These are phyloP conservation scores for Oscheius sp. DNA, from an alignment of 1,140 invertebrate species.

Conservation along the genomic window DNA sequence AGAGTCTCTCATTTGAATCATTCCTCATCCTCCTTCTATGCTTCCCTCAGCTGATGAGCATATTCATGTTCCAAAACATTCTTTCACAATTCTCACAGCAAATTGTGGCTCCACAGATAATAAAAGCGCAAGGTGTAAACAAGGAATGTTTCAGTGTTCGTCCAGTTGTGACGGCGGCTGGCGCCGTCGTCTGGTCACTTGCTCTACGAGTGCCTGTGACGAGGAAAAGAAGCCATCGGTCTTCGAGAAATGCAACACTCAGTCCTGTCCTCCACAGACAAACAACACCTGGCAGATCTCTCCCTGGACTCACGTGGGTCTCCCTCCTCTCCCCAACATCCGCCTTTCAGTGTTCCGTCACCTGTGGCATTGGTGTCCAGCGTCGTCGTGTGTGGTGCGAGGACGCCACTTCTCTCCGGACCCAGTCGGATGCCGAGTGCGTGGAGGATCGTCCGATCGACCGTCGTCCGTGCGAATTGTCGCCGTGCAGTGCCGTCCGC, in stretches of 20 bases:
- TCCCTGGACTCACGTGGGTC: conserved; percentile 45
- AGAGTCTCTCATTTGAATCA: not conserved
- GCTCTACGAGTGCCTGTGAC: conserved; percentile 31
- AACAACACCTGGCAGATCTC: conserved; percentile 54
- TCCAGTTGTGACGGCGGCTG: conserved; percentile 21
- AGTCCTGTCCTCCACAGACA: conserved; percentile 36
- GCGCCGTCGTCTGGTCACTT: conserved; percentile 19
- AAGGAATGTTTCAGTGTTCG: conserved; percentile 29
- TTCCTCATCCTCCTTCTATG: not conserved
- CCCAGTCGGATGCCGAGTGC: conserved; percentile 46
- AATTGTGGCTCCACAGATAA: too few species aligned
- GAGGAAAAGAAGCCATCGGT: conserved; percentile 28
- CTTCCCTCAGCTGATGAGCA: not conserved
- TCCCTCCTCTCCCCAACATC: conserved; percentile 13
- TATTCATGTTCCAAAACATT: not conserved
- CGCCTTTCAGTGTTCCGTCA: conserved; percentile 57
- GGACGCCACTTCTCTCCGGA: conserved; percentile 33
- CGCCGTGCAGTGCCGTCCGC: not conserved
- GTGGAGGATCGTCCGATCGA: conserved; percentile 35
- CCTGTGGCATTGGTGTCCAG: conserved; percentile 53
- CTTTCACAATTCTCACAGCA: too few species aligned
- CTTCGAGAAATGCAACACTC: conserved; percentile 54
- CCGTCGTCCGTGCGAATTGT: conserved; percentile 40
- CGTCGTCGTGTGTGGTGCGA: conserved; percentile 55
- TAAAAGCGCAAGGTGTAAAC: too few species aligned